Conservation (phyloP, 2,888 invertebrate species). For the Cancer borealis region DNA sequence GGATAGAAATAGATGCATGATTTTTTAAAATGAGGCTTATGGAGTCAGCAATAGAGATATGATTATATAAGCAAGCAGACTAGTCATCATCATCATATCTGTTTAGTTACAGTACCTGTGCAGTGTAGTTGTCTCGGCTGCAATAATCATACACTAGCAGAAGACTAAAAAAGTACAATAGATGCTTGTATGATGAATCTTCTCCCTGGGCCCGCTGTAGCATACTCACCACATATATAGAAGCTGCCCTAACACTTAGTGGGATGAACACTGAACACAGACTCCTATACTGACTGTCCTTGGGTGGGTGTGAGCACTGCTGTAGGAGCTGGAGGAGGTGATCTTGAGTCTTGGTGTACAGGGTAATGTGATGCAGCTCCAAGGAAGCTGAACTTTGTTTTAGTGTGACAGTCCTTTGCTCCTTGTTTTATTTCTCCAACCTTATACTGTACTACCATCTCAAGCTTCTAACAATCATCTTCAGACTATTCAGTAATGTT, state of each 20-base stretch:
- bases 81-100: slow-evolving; percentile 23
- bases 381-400: slow-evolving; percentile 39
- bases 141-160: slow-evolving; percentile 6
- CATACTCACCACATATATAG: slow-evolving; percentile 1
- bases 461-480: not conserved
- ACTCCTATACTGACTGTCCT: slow-evolving; percentile 75
- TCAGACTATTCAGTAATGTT: not conserved
- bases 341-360: slow-evolving; percentile 21
- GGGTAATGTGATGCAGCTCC: slow-evolving; percentile 30
- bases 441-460: not conserved
- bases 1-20: slow-evolving; percentile 41
- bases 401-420: slow-evolving; percentile 67
- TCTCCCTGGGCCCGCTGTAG: not conserved
- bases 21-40: slow-evolving; percentile 4
- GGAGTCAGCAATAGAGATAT: slow-evolving; percentile 18
- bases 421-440: slow-evolving; percentile 70
- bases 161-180: slow-evolving; percentile 22
- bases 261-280: slow-evolving; percentile 47
- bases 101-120: not conserved
- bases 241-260: slow-evolving; percentile 37
- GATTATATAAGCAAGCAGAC: not conserved
- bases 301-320: slow-evolving; percentile 66
- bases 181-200: slow-evolving; percentile 14
- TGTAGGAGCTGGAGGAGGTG: slow-evolving; percentile 30
- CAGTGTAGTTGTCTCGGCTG: slow-evolving; percentile 21